Percentiles rank a stretch among this genome's conserved stretches.
Evolutionary conservation across 2,888 invertebrate genomes (phyloP).

Genomic region (Dynastes hyllus): DNA sequence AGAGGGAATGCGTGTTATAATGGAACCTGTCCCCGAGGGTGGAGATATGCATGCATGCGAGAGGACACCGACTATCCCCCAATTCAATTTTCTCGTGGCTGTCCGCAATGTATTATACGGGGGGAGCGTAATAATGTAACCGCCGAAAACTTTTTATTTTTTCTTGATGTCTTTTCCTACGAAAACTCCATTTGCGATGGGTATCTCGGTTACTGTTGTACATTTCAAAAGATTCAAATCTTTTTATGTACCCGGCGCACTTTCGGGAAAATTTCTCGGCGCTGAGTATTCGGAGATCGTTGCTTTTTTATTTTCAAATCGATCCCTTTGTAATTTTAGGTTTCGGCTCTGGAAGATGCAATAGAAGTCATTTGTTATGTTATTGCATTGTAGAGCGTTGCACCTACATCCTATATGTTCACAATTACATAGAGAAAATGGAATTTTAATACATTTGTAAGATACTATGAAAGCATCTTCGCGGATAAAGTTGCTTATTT

Average conservation of each 20-base stretch:
- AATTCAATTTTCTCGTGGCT: conserved; percentile 64
- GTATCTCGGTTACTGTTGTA: conserved; percentile 33
- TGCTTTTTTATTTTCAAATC: background rate
- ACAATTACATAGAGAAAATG: too few relatives aligned
- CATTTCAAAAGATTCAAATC: conserved; percentile 46
- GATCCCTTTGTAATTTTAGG: conserved; percentile 16
- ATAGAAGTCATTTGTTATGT: background rate
- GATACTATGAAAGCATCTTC: too few relatives aligned
- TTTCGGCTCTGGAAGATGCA: background rate
- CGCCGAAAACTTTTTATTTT: conserved; percentile 52
- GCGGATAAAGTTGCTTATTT: too few relatives aligned
- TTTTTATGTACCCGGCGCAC: conserved; percentile 36
- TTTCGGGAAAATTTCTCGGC: background rate
- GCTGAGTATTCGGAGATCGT: background rate
- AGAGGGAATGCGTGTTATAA: conserved; percentile 63
- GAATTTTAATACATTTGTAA: too few relatives aligned
- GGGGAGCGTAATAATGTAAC: conserved; percentile 57
- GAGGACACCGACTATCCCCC: conserved; percentile 60
- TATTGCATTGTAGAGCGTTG: background rate
- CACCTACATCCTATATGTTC: too few relatives aligned
- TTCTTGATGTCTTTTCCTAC: conserved; percentile 33
- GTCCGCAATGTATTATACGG: conserved; percentile 62
- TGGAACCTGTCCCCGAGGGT: conserved; percentile 61
- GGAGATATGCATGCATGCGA: conserved; percentile 63
- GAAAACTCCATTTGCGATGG: conserved; percentile 41